Evolutionary conservation across 2,113 vertebrate species (phyloP).

Genomic region (Aegithalos caudatus): DNA sequence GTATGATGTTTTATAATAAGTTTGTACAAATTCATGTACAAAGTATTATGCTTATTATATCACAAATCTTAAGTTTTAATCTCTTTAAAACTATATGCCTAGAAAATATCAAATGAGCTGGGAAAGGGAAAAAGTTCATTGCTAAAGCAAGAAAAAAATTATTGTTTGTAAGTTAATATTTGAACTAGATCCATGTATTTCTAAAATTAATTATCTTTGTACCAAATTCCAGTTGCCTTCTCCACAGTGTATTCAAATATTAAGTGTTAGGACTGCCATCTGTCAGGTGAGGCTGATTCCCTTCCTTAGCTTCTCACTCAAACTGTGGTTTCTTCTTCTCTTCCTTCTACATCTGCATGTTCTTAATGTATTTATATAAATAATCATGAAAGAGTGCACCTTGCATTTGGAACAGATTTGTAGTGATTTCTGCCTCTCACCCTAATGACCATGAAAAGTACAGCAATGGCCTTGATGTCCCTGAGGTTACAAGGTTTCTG

Average conservation of each 20-base stretch:
- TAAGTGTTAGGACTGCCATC: neutral
- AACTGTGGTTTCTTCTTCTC: neutral
- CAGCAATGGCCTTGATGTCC: neutral
- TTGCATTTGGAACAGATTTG: neutral
- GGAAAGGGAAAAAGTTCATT: neutral
- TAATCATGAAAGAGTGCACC: neutral
- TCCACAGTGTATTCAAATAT: neutral
- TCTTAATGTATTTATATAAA: neutral
- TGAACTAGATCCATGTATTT: neutral
- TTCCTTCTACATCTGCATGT: neutral
- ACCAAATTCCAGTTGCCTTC: neutral
- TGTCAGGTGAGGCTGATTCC: neutral
- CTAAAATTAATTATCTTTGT: neutral
- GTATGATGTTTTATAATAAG: neutral
- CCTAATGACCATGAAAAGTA: neutral
- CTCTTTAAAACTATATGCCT: neutral
- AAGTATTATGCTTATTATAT: neutral
- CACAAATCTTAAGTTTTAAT: neutral
- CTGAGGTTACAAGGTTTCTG: neutral
- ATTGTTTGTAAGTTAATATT: neutral
- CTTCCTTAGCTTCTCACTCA: neutral
- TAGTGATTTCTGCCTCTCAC: neutral
- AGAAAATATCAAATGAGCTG: neutral
- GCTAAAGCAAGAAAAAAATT: neutral
- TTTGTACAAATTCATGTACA: neutral